Evolutionary conservation across 2,888 invertebrate species (phyloP), one percentile per base, ranked within the genome.

Genomic region (Ceraclea dissimilis): DNA sequence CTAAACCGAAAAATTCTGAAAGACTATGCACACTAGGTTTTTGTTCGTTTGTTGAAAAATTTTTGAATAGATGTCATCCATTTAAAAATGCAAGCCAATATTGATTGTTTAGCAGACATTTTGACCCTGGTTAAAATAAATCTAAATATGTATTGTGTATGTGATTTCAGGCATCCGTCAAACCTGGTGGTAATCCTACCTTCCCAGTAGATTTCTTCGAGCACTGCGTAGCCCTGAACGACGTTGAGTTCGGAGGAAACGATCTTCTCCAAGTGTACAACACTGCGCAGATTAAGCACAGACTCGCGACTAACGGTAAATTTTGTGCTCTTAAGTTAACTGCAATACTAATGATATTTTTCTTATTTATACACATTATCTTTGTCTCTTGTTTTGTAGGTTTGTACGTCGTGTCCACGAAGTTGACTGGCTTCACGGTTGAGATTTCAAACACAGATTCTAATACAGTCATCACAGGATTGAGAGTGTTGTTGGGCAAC

Each of bases 121-220:
- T n/a, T n/a, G n/a, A n/a, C n/a, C n/a, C n/a, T n/a, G n/a, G n/a
- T n/a, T n/a, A n/a, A n/a, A n/a, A n/a, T n/a, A n/a, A n/a, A n/a
- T n/a, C n/a, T n/a, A n/a, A n/a, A n/a, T 8, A 39, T 16, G 39
- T 5, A 16, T 39, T 39, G 2, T 39, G 16, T 39, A 31, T 31
- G n/a, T 44, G 44, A 5, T 52, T 56, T 2, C 55, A 77, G 74
- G 67, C 68, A 16, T 68, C 78, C 11, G 82, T 82, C 33, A 84
- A 85, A 65, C 75, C 77, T 0, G 78, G 81, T 1, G 85, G 84
- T 31, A 77, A 82, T 1, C 83, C 90, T 0, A 80, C 84, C 39
- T 95, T 97, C 71, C 93, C 96, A 0, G 88, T 95, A 34, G 98
- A 98, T 70, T 97, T 96, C 79, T 98, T 98, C 71, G 97, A 98